phyloP scores from a whole-genome alignment of 2,888 invertebrate species.

The Blastobasis adustella region DNA sequence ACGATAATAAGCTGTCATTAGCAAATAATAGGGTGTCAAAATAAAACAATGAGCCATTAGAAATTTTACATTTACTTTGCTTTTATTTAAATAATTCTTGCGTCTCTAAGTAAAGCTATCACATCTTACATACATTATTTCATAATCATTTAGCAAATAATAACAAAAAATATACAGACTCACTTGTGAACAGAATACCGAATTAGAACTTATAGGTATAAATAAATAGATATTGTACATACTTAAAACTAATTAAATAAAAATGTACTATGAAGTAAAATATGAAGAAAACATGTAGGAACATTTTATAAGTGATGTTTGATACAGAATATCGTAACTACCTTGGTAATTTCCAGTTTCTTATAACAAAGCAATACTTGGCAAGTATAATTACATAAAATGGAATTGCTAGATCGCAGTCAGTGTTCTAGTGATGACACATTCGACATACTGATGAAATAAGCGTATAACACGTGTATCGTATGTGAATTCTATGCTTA shows the following conservation, averaged over 20 bases:
- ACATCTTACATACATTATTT: constrained; percentile 60
- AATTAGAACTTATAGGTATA: constrained; percentile 39
- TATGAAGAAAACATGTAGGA: constrained; percentile 45
- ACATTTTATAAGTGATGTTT: constrained; percentile 48
- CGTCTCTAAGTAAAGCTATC: constrained; percentile 72
- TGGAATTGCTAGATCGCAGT: constrained; percentile 29
- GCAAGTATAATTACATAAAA: constrained; percentile 42
- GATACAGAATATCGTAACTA: background rate
- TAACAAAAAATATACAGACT: constrained; percentile 63
- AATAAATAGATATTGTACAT: constrained; percentile 42
- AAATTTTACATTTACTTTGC: constrained; percentile 56
- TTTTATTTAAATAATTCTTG: constrained; percentile 59
- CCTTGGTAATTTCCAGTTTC: constrained; percentile 16
- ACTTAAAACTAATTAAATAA: constrained; percentile 37
- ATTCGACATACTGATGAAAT: background rate
- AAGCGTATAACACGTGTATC: too few species aligned
- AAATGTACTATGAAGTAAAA: constrained; percentile 28
- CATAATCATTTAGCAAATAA: constrained; percentile 49
- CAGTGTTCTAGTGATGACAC: background rate
- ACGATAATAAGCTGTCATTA: constrained; percentile 31
- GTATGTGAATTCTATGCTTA: background rate
- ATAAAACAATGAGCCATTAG: constrained; percentile 57
- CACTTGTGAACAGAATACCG: constrained; percentile 41
- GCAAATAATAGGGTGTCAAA: constrained; percentile 47
- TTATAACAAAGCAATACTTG: constrained; percentile 46